Evolutionary conservation across 1,140 invertebrate species (phyloP).

Genomic region (Hylyphantes graminicola): DNA sequence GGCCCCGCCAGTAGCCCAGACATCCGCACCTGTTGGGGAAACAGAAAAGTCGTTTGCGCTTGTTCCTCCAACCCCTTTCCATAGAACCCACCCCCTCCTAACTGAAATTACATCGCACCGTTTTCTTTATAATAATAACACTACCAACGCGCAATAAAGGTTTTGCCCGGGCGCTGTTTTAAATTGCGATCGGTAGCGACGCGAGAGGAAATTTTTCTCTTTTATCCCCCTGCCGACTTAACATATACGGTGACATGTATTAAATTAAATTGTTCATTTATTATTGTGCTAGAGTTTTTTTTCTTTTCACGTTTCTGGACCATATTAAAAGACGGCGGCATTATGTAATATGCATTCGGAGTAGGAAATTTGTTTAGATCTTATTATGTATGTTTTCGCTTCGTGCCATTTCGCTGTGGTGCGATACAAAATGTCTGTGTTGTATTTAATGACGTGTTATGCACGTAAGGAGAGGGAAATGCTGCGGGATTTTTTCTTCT

Average conservation of each 20-base stretch:
- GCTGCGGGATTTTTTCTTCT: too few species aligned
- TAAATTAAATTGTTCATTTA: slow-evolving; percentile 60
- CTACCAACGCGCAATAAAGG: slow-evolving; percentile 46
- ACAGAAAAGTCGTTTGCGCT: slow-evolving; percentile 49
- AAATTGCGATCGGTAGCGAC: slow-evolving; percentile 44
- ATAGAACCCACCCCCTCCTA: background rate
- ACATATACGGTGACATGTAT: slow-evolving; percentile 57
- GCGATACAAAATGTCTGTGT: background rate
- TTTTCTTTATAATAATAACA: slow-evolving; percentile 49
- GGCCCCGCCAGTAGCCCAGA: slow-evolving; percentile 17
- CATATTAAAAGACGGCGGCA: slow-evolving; percentile 52
- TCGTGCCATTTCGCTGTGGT: background rate
- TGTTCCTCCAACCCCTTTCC: slow-evolving; percentile 29
- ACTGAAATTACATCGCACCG: slow-evolving; percentile 54
- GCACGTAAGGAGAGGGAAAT: too few species aligned
- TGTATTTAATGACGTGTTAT: background rate
- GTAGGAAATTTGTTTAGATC: slow-evolving; percentile 49
- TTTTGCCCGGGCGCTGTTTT: slow-evolving; percentile 50
- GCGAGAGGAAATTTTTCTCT: slow-evolving; percentile 48
- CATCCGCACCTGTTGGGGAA: slow-evolving; percentile 47
- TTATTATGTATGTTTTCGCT: slow-evolving; percentile 7
- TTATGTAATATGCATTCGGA: slow-evolving; percentile 57
- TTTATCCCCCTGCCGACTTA: slow-evolving; percentile 25
- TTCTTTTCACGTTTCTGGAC: background rate
- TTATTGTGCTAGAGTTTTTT: slow-evolving; percentile 46